These are phyloP conservation scores for Brachyrhaphis roseni DNA, from an alignment of 2,797 vertebrate species.

Conservation along the genomic window DNA sequence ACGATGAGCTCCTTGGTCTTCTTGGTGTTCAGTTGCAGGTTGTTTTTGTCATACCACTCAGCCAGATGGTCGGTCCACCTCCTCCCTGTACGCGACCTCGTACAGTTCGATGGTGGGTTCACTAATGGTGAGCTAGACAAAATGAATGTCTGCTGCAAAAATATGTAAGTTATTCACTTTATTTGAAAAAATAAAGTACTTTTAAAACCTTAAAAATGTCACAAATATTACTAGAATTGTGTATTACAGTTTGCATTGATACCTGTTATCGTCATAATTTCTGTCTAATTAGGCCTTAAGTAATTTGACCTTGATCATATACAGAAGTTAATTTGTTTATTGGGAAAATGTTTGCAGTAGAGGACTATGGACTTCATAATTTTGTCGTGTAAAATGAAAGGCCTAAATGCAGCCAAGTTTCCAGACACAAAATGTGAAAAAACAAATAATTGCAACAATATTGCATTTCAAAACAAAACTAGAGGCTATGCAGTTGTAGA, in stretches of 20 bases:
- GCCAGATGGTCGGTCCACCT: too few relatives aligned
- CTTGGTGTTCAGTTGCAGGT: too few relatives aligned
- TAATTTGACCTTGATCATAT: background rate
- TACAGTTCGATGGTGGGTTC: too few relatives aligned
- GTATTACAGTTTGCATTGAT: background rate
- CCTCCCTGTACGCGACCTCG: too few relatives aligned
- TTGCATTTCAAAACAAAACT: background rate
- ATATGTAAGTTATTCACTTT: background rate
- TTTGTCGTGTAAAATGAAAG: background rate
- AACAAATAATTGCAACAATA: background rate
- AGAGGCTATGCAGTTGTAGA: background rate
- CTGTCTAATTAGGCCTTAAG: too few relatives aligned
- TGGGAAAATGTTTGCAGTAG: background rate
- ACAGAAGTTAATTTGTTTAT: background rate
- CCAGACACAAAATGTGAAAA: background rate
- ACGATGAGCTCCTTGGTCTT: too few relatives aligned
- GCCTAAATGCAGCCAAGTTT: background rate
- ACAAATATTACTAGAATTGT: background rate
- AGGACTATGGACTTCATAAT: background rate
- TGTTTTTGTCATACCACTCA: too few relatives aligned
- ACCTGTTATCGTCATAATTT: background rate
- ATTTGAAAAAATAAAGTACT: background rate
- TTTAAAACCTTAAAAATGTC: background rate
- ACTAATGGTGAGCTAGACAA: too few relatives aligned
- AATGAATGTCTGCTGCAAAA: background rate